Evolutionary conservation across 2,888 invertebrate species (phyloP).

Genomic region (Orgyia antiqua): DNA sequence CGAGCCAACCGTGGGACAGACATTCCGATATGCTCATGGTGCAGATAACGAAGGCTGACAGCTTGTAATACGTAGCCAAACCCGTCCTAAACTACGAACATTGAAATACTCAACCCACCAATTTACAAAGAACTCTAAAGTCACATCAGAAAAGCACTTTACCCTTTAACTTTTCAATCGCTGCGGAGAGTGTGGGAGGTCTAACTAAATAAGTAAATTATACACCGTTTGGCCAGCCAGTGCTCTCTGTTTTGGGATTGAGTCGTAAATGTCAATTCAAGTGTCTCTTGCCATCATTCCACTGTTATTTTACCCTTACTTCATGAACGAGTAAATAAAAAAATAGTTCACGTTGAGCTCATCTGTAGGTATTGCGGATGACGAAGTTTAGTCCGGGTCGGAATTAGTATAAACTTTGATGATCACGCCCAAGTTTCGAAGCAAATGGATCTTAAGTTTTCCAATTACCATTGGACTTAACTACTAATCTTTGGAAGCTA

Average conservation of each 20-base stretch:
- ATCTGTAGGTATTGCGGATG: constrained; percentile 45
- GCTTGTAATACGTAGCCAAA: constrained; percentile 60
- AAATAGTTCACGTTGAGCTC: constrained; percentile 34
- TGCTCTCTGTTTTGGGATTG: constrained; percentile 68
- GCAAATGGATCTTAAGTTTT: constrained; percentile 42
- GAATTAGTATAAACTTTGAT: constrained; percentile 49
- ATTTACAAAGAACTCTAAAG: constrained; percentile 37
- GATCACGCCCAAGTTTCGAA: constrained; percentile 38
- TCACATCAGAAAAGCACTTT: constrained; percentile 25
- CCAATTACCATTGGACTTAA: constrained; percentile 37
- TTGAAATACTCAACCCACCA: constrained; percentile 51
- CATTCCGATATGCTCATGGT: constrained; percentile 46
- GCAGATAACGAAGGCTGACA: constrained; percentile 62
- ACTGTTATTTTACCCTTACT: constrained; percentile 58
- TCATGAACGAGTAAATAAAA: constrained; percentile 49
- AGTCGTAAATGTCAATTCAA: constrained; percentile 74
- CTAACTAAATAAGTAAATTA: constrained; percentile 56
- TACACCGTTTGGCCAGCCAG: constrained; percentile 49
- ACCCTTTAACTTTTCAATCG: constrained; percentile 14
- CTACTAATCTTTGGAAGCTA: constrained; percentile 23
- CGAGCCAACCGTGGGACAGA: constrained; percentile 52
- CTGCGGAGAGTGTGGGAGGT: constrained; percentile 35
- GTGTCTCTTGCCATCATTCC: constrained; percentile 60
- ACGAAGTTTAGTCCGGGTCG: constrained; percentile 39
- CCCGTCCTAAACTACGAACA: constrained; percentile 56